These are phyloP conservation scores for Poecilia wingei DNA, from an alignment of 2,797 vertebrate species.

Conservation along the genomic window DNA sequence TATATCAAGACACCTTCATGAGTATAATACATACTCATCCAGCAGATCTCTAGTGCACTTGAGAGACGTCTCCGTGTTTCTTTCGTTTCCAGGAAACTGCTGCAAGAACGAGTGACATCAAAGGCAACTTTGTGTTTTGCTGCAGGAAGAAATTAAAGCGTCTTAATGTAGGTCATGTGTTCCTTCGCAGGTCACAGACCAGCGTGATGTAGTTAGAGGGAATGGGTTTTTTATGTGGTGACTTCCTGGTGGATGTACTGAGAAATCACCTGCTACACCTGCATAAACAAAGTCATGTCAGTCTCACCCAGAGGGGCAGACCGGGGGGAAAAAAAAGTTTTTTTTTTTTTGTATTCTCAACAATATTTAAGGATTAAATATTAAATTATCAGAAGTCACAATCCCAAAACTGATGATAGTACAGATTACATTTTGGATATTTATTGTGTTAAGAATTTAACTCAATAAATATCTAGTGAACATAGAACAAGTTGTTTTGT, in stretches of 20 bases:
- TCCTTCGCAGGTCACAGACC: not conserved
- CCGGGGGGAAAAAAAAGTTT: not conserved
- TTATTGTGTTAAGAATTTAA: not conserved
- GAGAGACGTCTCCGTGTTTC: not conserved
- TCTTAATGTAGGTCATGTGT: not conserved
- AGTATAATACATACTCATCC: not conserved
- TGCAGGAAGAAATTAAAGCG: slow-evolving; percentile 38
- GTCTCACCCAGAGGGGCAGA: not conserved
- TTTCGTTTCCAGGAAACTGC: not conserved
- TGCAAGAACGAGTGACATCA: not conserved
- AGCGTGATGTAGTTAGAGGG: not conserved
- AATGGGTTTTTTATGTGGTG: not conserved
- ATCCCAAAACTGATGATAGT: not conserved
- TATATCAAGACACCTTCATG: not conserved
- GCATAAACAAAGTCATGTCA: not conserved
- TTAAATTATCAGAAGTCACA: not conserved
- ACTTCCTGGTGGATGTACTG: not conserved
- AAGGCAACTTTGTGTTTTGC: slow-evolving; percentile 31
- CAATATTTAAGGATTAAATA: not conserved
- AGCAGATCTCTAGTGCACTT: not conserved
- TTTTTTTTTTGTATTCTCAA: not conserved
- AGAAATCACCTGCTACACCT: not conserved
- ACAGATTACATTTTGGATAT: not conserved
- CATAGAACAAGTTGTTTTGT: not conserved
- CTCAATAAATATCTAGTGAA: no score